Percentiles rank a stretch among this genome's conserved stretches.
Evolutionary conservation across 2,888 invertebrate genomes (phyloP).

Genomic region (Falcaria lacertinaria): DNA sequence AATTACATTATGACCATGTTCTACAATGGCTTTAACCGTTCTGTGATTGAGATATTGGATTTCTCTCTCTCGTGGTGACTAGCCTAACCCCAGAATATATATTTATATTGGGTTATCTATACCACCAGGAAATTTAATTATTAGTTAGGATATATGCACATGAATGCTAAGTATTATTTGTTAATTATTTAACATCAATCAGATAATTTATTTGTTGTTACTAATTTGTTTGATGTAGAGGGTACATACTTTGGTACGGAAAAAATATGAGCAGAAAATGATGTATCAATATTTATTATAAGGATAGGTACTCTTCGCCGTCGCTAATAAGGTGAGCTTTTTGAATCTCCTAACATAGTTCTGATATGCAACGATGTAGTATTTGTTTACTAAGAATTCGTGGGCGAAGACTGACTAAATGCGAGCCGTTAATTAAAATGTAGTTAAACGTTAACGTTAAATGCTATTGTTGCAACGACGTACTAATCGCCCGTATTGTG

Average conservation of each 20-base stretch:
- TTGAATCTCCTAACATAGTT: not conserved
- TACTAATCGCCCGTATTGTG: not conserved
- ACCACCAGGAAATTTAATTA: too few relatives aligned
- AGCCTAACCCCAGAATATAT: too few relatives aligned
- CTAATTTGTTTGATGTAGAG: not conserved
- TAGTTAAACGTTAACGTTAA: not conserved
- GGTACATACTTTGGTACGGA: not conserved
- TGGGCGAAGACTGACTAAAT: not conserved
- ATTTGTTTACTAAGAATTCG: not conserved
- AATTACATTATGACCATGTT: too few relatives aligned
- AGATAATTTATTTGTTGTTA: not conserved
- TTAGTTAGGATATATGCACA: too few relatives aligned
- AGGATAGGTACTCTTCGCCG: not conserved
- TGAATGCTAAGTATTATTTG: too few relatives aligned
- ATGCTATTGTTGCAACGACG: not conserved
- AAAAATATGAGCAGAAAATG: too few relatives aligned
- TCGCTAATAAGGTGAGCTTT: not conserved
- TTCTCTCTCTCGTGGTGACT: too few relatives aligned
- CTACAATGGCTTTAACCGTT: too few relatives aligned
- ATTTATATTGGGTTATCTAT: too few relatives aligned
- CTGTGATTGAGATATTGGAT: too few relatives aligned
- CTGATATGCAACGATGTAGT: not conserved
- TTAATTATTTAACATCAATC: too few relatives aligned
- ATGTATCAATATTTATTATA: too few relatives aligned
- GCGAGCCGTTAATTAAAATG: not conserved